Percentiles rank a stretch among this genome's conserved stretches.
phyloP scores from a whole-genome alignment of 2,888 invertebrate species.

The Caenorhabditis panamensis region DNA sequence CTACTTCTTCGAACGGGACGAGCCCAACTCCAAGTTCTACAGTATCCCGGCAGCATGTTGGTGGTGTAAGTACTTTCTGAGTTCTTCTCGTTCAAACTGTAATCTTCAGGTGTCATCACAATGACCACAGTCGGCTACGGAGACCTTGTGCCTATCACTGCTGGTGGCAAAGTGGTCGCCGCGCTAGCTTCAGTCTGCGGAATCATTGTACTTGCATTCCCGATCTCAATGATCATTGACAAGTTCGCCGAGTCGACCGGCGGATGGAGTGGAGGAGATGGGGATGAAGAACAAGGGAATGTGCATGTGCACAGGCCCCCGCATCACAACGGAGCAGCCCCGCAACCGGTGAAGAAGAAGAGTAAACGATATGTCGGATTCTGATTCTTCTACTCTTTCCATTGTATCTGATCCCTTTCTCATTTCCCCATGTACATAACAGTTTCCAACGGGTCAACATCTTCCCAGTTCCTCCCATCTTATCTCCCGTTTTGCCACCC shows the following conservation, averaged over 20 bases:
- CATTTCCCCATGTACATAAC: conserved; percentile 9
- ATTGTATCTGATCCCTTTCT: not conserved
- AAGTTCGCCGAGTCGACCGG: conserved; percentile 80
- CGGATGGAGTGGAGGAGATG: conserved; percentile 68
- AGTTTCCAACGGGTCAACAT: conserved; percentile 19
- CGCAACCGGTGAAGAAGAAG: conserved; percentile 48
- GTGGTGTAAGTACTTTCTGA: conserved; percentile 75
- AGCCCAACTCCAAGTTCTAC: conserved; percentile 79
- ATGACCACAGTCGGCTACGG: conserved; percentile 79
- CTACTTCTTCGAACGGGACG: conserved; percentile 80
- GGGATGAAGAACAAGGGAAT: conserved; percentile 51
- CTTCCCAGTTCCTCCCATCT: conserved; percentile 24
- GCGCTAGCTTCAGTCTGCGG: conserved; percentile 79
- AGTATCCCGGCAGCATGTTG: conserved; percentile 80
- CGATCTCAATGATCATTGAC: conserved; percentile 81
- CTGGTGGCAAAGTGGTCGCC: conserved; percentile 80
- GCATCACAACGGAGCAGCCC: conserved; percentile 35
- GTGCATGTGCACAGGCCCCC: conserved; percentile 11
- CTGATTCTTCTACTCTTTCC: conserved; percentile 19
- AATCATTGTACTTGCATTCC: conserved; percentile 80
- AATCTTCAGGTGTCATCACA: conserved; percentile 70
- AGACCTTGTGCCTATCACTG: conserved; percentile 79
- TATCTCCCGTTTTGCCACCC: conserved; percentile 3
- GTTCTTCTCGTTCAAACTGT: not conserved
- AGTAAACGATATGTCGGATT: conserved; percentile 64